phyloP scores from a whole-genome alignment of 35 echinoderm and acorn worm species.

The Heliocidaris erythrogramma region DNA sequence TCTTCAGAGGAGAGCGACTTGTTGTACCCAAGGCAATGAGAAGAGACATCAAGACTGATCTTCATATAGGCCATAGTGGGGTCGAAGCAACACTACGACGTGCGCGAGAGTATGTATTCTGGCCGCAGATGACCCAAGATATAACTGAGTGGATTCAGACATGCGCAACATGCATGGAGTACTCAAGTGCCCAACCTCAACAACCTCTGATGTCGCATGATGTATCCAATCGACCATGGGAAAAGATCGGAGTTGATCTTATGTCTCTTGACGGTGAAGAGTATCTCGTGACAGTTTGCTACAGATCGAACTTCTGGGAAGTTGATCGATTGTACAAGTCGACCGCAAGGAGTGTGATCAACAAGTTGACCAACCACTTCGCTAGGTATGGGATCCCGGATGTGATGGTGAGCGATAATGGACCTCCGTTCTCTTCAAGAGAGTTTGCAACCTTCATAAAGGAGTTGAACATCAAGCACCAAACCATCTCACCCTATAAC shows the following conservation, averaged over 20 bases:
- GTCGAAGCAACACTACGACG: conserved; percentile 54
- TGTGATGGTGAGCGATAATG: conserved; percentile 57
- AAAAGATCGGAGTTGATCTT: conserved; percentile 57
- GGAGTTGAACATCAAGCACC: background rate
- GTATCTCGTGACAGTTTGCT: background rate
- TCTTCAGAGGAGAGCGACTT: conserved; percentile 47
- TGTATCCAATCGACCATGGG: conserved; percentile 64
- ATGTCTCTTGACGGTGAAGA: background rate
- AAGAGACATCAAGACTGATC: conserved; percentile 15
- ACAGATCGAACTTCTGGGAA: background rate
- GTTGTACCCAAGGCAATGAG: conserved; percentile 38
- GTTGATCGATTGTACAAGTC: background rate
- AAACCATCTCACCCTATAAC: conserved; percentile 48
- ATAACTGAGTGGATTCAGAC: conserved; percentile 45
- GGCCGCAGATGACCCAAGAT: conserved; percentile 61
- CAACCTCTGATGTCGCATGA: conserved; percentile 60
- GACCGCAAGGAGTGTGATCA: background rate
- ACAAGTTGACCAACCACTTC: conserved; percentile 47
- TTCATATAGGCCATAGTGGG: conserved; percentile 62
- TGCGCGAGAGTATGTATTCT: conserved; percentile 60
- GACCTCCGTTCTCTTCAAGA: conserved; percentile 32
- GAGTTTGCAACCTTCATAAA: conserved; percentile 38
- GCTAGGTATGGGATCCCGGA: conserved; percentile 50
- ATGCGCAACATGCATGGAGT: conserved; percentile 48
- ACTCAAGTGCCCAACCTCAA: conserved; percentile 39